These are phyloP conservation scores for Melieria picta DNA, from an alignment of 2,888 invertebrate species.

Conservation along the genomic window DNA sequence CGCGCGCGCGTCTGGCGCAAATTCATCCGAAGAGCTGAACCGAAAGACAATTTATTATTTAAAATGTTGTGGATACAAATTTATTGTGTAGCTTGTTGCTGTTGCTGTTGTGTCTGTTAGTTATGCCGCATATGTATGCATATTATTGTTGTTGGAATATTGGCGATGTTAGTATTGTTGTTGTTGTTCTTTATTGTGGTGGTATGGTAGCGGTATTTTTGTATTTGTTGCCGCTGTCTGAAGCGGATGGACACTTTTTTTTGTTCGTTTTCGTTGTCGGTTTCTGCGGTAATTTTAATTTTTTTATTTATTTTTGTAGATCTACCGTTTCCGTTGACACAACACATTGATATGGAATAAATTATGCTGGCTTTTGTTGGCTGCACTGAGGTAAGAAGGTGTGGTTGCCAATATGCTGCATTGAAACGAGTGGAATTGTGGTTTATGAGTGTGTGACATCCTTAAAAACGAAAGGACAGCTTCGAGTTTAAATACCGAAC, in stretches of 20 bases:
- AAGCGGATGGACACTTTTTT: conserved; percentile 43
- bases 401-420: no score
- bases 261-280: conserved; percentile 10
- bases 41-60: conserved; percentile 32
- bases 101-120: conserved; percentile 6
- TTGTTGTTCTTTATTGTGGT: not conserved
- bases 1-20: not conserved
- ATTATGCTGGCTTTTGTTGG: no score
- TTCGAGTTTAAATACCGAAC: no score
- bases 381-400: no score
- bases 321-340: no score
- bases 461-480: no score
- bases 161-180: not conserved
- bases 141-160: no score
- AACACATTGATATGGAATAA: no score
- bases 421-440: no score
- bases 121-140: no score
- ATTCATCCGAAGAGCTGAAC: conserved; percentile 7
- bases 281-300: not conserved
- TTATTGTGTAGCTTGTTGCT: conserved; percentile 17
- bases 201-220: not conserved
- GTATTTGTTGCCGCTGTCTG: conserved; percentile 22
- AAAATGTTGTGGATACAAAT: conserved; percentile 34
- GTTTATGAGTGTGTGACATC: no score
- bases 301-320: no score